Evolutionary conservation across 2,888 invertebrate genomes (phyloP), one percentile per base, ranked within the genome.

Genomic region (Noctua comes): DNA sequence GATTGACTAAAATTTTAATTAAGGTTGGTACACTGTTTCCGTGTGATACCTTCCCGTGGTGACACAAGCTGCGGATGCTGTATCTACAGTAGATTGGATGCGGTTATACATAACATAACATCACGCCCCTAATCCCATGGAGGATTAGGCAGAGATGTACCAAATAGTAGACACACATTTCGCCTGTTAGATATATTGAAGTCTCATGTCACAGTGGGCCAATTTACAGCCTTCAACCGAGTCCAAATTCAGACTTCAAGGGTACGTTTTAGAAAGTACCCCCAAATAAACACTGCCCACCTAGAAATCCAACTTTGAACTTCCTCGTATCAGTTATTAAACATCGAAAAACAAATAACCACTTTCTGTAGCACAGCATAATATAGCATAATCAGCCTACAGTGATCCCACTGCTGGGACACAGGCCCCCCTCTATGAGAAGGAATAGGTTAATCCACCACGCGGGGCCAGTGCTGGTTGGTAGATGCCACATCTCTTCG

Each of bases 1-100:
- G 66, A 74, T 59, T 51, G 65, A 51, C 82, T 59, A 68, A 57
- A 75, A 59, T 79, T 79, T 66, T 74, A 73, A 79, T 79, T 81
- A 81, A 79, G 75, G 75, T 43, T 36, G n/a, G 57, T 57, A 31
- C 40, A 31, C 27, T 24, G 48, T 81, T 13, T 43, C 54, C 18
- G 66, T 79, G 36, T 18, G 51, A 46, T 80, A 27, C 46, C 43
- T 43, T n/a, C n/a, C 43, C 43, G 43, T 16, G 36, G 27, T 75
- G 57, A 75, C 51, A 59, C 65, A 75, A 74, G 65, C 65, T 59
- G 18, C 18, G 48, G 57, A 13, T 66, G n/a, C 27, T 36, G 43
- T 81, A 40, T 18, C 66, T 43, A 18, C 18, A n/a, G 31, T 59
- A 66, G 43, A 66, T 51, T 74, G 48, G 51, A 73, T 80, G 10